Evolutionary conservation across 2,797 vertebrate genomes (phyloP), one percentile per base, ranked within the genome.

Genomic region (Notamacropus eugenii): DNA sequence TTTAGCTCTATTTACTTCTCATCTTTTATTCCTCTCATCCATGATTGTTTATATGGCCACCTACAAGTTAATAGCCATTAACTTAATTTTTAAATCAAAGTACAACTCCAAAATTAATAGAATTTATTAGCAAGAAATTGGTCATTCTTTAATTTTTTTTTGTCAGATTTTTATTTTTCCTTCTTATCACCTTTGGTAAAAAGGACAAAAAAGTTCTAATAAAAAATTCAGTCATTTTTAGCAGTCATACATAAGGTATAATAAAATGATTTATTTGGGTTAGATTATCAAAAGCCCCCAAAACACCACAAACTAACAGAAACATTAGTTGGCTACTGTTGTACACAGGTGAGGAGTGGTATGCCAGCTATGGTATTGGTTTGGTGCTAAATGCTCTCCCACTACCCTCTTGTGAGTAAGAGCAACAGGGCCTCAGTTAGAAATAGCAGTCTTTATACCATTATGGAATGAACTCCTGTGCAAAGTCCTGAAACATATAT

Each of bases 1-100:
- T 91, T n/a, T 92, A 95, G 22, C 74, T 57, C 12, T 82, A 31
- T 34, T 90, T 67, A 94, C 52, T 93, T 28, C 59, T 90, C 52
- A 96, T 91, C 95, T 94, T 34, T 95, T 54, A 54, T 94, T 90
- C 82, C 91, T 54, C 93, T 46, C n/a, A 82, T 82, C 22, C n/a
- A 46, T 82, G n/a, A 82, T 40, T 9, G 40, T 40, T 74, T 40
- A 74, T 24, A 74, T 74, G 14, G 16, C 2, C 0, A 22, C 2
- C 27, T 92, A 62, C 24, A 22, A 90, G 94, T 90, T 93, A 91
- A 50, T 8, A 50, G n/a, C 57, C 58, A 90, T 82, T 34, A 82
- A 46, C 24, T 95, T 91, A 91, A 94, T 82, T 82, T 40, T 90
- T 59, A 54, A 92, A 74, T 91, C 62, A 95, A 93, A 31, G 93